Base-by-base conservation (phyloP, 2,113 vertebrate species). In the Chloropsis cyanopogon region DNA sequence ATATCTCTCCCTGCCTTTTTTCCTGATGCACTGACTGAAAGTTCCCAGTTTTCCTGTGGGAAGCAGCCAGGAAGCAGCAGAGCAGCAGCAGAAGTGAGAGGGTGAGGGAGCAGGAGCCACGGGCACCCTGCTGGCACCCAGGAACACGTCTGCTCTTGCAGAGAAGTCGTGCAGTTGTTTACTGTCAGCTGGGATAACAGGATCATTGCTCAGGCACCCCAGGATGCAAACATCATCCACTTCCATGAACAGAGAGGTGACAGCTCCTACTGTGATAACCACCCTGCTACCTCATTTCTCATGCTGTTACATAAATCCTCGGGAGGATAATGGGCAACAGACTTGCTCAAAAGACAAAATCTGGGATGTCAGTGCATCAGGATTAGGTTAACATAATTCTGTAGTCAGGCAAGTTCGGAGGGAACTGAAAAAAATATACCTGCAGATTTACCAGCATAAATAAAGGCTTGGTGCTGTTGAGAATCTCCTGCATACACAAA, bases 231-330 rank as follows among this genome's bases (percentile, higher is more conserved):
- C 68, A 93, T 94, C 86, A 52, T 46, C 26, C 6, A 6, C 77
- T 84, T 42, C 69, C 64, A 47, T 22, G 52, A 84, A 18, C 56
- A 23, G 56, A n/a, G 63, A 94, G 69, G 77, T 90, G 91, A 92
- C 91, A 88, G 88, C 77, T 95, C 81, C 59, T 39, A 6, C 73
- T 87, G 93, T 33, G 73, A 63, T 92, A 96, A 86, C 92, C 85
- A 68, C 70, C 23, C 7, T 29, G 44, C 33, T 71, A 52, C 73
- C 60, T 91, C 68, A 33, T 83, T 88, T 59, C 72, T 84, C 54
- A 50, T 46, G 64, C 91, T 75, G 56, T 44, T 83, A 17, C 50
- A 84, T 42, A 91, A 91, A 87, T 71, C 72, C 52, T 47, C 8
- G 19, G 47, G 60, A 84, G 63, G 37, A 77, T 77, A 69, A 77